Evolutionary conservation across 2,797 vertebrate genomes (phyloP), one percentile per base, ranked within the genome.

Genomic region (Balearica regulorum): DNA sequence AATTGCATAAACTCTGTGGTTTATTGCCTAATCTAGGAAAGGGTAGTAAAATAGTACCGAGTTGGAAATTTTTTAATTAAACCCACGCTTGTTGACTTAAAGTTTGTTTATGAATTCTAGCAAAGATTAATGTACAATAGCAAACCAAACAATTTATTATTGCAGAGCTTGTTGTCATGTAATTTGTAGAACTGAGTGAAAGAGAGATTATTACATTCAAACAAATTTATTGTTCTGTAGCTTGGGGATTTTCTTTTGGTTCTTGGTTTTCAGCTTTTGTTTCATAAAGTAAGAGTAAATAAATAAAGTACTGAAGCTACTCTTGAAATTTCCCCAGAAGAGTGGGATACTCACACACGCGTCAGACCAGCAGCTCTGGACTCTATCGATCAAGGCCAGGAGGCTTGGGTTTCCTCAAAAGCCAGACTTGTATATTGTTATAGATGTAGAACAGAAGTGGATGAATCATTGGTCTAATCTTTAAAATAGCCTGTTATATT

Each of bases 21-120:
- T 96, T 94, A 93, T 86, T 93, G 53, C 39, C 73, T 75, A 46
- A 43, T 80, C 76, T 26, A 19, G 89, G 89, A 77, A 87, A 76
- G 71, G 51, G 51, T 21, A 75, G 69, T 97, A 97, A 96, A 96
- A 96, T 39, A 89, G 29, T 71, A 86, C 18, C 16, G 24, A 87
- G 82, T 73, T 95, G 73, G 68, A 96, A 93, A 48, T 90, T 96
- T 91, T 87, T 84, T 93, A 97, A 97, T 98, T 97, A 97, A 97
- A 96, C 33, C 66, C 25, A 44, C 6, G 48, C 64, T 92, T 87
- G 68, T 87, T 90, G 87, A 73, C 79, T 85, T 94, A 83, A 95
- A 75, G 77, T 94, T 94, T 44, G 6, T 94, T 98, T 96, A 76
- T 37, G 68, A 95, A 93, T 89, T 88, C 72, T n/a, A 84, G 82